phyloP scores from a whole-genome alignment of 2,888 invertebrate species.

The Sminthurides aquaticus region DNA sequence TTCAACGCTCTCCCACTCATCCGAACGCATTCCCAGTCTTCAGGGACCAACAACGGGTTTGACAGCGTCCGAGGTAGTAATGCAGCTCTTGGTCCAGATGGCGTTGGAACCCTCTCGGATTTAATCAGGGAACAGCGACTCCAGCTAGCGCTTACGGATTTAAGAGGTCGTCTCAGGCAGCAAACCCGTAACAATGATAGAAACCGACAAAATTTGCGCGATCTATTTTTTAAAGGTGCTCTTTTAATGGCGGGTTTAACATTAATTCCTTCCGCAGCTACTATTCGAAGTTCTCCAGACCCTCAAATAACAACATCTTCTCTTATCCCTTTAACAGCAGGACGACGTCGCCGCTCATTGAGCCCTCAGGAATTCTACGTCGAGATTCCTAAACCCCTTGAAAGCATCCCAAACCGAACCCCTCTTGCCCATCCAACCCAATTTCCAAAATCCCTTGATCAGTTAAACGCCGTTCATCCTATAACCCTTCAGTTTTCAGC shows the following conservation, averaged over 20 bases:
- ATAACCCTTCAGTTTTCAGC: not conserved
- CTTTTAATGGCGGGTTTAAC: slow-evolving; percentile 40
- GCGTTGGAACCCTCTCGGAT: slow-evolving; percentile 26
- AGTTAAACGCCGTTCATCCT: not conserved
- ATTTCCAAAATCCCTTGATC: not conserved
- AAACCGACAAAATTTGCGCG: slow-evolving; percentile 31
- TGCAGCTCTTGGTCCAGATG: not conserved
- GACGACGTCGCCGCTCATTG: slow-evolving; percentile 12
- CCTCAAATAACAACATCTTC: slow-evolving; percentile 25
- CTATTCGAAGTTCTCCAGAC: slow-evolving; percentile 21
- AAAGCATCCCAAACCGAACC: not conserved
- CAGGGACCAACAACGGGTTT: not conserved
- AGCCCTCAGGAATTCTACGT: not conserved
- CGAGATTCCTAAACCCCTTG: not conserved
- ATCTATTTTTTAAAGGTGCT: slow-evolving; percentile 42
- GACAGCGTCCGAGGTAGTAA: not conserved
- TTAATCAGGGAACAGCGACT: slow-evolving; percentile 39
- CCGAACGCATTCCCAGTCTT: too few species aligned
- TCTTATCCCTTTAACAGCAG: slow-evolving; percentile 22
- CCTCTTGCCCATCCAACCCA: not conserved
- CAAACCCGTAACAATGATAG: slow-evolving; percentile 29
- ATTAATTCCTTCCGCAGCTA: slow-evolving; percentile 32
- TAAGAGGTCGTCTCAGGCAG: slow-evolving; percentile 35
- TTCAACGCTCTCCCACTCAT: not conserved
- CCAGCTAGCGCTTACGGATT: slow-evolving; percentile 33